phyloP scores from a whole-genome alignment of 30 jellyfish, hydroid and myxozoan species.

The Haliclystus octoradiatus region DNA sequence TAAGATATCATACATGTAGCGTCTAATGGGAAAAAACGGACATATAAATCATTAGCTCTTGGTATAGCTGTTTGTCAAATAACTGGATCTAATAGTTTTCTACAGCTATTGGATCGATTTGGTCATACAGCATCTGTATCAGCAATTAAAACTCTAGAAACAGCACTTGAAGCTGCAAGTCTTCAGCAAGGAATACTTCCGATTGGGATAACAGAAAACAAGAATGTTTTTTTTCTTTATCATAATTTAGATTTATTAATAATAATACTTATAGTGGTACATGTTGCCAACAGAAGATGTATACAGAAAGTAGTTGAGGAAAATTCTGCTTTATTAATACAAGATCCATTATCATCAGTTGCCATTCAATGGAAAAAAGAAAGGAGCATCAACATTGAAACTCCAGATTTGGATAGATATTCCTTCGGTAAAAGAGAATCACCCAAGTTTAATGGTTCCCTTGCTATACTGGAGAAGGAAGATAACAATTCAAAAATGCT shows the following conservation, averaged over 20 bases:
- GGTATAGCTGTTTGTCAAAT: constrained; percentile 52
- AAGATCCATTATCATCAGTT: too few species aligned
- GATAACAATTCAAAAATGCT: too few species aligned
- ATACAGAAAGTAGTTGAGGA: constrained; percentile 21
- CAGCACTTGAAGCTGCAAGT: constrained; percentile 32
- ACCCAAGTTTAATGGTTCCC: too few species aligned
- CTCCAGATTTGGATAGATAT: too few species aligned
- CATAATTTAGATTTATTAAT: too few species aligned
- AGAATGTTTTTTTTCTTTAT: constrained; percentile 17
- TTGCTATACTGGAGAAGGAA: constrained; percentile 12
- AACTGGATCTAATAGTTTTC: constrained; percentile 30
- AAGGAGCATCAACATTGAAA: too few species aligned
- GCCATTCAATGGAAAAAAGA: too few species aligned
- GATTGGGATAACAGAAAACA: constrained; percentile 13
- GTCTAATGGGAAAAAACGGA: constrained; percentile 29
- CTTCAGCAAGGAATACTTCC: constrained; percentile 26
- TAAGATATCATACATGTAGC: too few species aligned
- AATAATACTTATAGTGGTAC: too few species aligned
- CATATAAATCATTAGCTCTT: constrained; percentile 39
- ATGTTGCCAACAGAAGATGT: constrained; percentile 33
- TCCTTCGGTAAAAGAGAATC: too few species aligned
- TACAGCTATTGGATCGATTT: constrained; percentile 20
- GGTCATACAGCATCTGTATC: constrained; percentile 52
- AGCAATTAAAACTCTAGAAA: constrained; percentile 46
- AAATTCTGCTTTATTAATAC: too few species aligned